Evolutionary conservation across 2,888 invertebrate species (phyloP), one percentile per base, ranked within the genome.

Genomic region (Macrosoma leucophasiata): DNA sequence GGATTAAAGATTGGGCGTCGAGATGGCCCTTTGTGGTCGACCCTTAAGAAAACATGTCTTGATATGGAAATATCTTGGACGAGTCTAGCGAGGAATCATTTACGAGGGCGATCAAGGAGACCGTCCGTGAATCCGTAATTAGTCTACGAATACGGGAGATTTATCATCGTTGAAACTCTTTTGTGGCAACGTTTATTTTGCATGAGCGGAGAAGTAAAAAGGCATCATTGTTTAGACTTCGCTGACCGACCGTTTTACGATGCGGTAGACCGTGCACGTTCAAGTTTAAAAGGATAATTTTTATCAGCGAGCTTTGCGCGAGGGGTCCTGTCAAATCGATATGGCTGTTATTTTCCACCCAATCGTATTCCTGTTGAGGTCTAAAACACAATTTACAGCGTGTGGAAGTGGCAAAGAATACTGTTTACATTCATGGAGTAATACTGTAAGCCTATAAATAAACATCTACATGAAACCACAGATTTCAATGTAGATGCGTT

Each of bases 11-110:
- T 84, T 82, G 82, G 81, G 75, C 65, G 72, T 62, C 62, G 73
- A 81, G 84, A 84, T 82, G 82, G 81, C 77, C 79, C 79, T 84
- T 84, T 82, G 82, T 82, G 78, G 79, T 50, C 71, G 77, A 78
- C 84, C 82, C 82, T 84, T 79, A 81, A 82, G 84, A 82, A 84
- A 84, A 84, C 82, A 82, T 82, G 84, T 79, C 79, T 77, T 81
- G 84, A 82, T 84, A 84, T 84, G 82, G 81, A 81, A 84, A 84
- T 82, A 75, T 81, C 79, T 76, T 58, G 70, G 76, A 69, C 71
- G 67, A 52, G 60, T 66, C 65, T 75, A 74, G 78, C 68, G 74
- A 75, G 74, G 59, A 81, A 81, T 81, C 77, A 79, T 79, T 81
- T 76, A 69, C 70, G 70, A 65, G 70, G 68, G 72, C 61, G 70